Evolutionary conservation across 2,888 invertebrate species (phyloP), one percentile per base, ranked within the genome.

Genomic region (Cryptus viduatorius): DNA sequence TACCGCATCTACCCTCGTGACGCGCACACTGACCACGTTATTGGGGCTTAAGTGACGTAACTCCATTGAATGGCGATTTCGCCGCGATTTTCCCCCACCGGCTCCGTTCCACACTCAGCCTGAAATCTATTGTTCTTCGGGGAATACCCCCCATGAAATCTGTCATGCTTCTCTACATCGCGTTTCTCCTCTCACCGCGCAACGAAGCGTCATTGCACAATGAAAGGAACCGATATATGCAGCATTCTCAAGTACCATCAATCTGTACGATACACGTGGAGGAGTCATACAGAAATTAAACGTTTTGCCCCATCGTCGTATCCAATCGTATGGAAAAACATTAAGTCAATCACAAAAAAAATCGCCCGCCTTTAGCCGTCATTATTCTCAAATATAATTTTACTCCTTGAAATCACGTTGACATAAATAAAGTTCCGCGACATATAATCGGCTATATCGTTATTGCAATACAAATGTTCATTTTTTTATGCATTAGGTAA

Each of bases 91-190:
- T 72, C 67, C 88, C 88, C 87, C 87, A 87, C 85, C 84, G 86
- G 85, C 88, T 88, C 86, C 86, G 86, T 89, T 89, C 88, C 87
- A 87, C 87, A 87, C 88, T 87, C 89, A 85, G 86, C 82, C 89
- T 89, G 88, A 90, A 91, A 89, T 92, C 90, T 89, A 91, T 92
- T 92, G 92, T 92, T 91, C 92, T 89, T 90, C 87, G 85, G 90
- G 89, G 89, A 90, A 89, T 89, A 89, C 88, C 86, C 16, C 37
- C 88, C 87, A 87, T 90, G 91, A 89, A 89, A 90, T 90, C 90
- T 89, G 89, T 90, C 90, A 90, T 87, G 89, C 88, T 89, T 90
- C 89, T 87, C 89, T 87, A 82, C 82, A 83, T 81, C 88, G 83
- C 76, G 75, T 79, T 71, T 50, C 50, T 59, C 61, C 50, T 56